Evolutionary conservation across 1,140 invertebrate genomes (phyloP).

Genomic region (Lutraria rhynchaena): DNA sequence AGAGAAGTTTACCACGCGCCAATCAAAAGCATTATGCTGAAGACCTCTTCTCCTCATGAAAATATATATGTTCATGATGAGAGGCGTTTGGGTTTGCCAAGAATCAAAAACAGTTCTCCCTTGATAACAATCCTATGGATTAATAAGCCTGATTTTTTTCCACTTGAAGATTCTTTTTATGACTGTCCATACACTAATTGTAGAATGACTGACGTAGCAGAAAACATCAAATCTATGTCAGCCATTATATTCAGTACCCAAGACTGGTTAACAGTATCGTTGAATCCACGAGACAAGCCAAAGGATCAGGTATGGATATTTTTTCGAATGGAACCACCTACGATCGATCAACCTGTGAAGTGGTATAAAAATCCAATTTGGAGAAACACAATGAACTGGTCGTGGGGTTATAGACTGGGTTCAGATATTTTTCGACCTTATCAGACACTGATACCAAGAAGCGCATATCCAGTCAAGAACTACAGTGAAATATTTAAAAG

Average conservation of each 20-base stretch:
- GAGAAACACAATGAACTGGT: slow-evolving; percentile 42
- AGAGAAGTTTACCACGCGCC: too few species aligned
- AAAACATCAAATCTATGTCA: not conserved
- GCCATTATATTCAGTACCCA: slow-evolving; percentile 8
- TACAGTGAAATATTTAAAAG: not conserved
- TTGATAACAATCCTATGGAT: too few species aligned
- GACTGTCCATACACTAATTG: slow-evolving; percentile 23
- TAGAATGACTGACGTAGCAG: not conserved
- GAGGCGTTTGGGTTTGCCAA: too few species aligned
- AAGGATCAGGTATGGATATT: slow-evolving; percentile 14
- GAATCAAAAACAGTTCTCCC: too few species aligned
- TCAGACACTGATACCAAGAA: not conserved
- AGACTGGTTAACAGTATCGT: not conserved
- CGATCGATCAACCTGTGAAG: too few species aligned
- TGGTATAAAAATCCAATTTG: not conserved
- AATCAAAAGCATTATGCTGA: too few species aligned
- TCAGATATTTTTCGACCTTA: slow-evolving; percentile 12
- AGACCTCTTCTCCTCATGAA: too few species aligned
- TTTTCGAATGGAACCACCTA: not conserved
- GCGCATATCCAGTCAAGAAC: not conserved
- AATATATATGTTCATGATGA: too few species aligned
- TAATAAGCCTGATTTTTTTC: too few species aligned
- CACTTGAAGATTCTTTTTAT: too few species aligned
- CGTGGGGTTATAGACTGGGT: slow-evolving; percentile 32
- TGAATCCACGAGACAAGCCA: not conserved